Percentiles rank a stretch among this genome's conserved stretches.
phyloP scores from a whole-genome alignment of 2,113 vertebrate genomes.

The Pholis gunnellus region DNA sequence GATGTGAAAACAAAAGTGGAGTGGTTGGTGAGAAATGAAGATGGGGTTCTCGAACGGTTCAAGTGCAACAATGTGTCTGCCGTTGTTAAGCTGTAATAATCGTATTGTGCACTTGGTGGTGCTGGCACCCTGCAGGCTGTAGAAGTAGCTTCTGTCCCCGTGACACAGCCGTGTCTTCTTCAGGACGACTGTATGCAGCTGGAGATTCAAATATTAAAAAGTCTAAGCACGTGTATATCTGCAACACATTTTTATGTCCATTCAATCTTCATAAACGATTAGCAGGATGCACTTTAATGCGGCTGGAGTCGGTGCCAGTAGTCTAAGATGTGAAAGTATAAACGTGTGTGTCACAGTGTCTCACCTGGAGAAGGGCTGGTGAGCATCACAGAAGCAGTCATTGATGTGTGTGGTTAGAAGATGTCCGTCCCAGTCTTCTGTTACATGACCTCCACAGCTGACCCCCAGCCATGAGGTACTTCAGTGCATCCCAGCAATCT shows the following conservation, averaged over 20 bases:
- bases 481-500: conserved; percentile 91
- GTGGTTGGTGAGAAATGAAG: not conserved
- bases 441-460: conserved; percentile 91
- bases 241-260: not conserved
- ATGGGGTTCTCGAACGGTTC: not conserved
- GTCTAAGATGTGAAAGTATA: not conserved
- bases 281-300: not conserved
- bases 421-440: conserved; percentile 90
- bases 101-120: conserved; percentile 54
- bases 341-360: not conserved
- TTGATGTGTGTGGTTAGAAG: conserved; percentile 90
- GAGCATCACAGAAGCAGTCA: conserved; percentile 89
- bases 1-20: not conserved
- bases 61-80: not conserved
- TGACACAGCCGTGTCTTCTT: not conserved
- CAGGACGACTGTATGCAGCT: not conserved
- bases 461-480: conserved; percentile 89
- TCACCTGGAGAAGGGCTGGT: conserved; percentile 83
- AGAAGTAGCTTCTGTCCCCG: not conserved
- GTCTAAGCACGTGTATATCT: not conserved
- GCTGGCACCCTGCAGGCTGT: conserved; percentile 43
- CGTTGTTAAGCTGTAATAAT: conserved; percentile 28
- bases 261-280: not conserved
- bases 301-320: not conserved
- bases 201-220: not conserved